phyloP scores from a whole-genome alignment of 2,113 vertebrate species.

The Oxyruncus cristatus region DNA sequence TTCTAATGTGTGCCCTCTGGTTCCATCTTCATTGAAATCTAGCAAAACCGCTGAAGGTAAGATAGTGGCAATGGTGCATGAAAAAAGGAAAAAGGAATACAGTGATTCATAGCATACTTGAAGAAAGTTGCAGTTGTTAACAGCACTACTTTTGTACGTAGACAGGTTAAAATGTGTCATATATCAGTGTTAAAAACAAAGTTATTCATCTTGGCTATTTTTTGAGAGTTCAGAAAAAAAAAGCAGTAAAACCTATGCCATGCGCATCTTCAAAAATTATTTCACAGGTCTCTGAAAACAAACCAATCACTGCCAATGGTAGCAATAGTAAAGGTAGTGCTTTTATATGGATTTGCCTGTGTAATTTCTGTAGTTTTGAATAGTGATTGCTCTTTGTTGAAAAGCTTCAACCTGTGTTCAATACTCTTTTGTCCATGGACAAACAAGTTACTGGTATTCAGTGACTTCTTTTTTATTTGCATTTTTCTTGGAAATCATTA shows the following conservation, averaged over 20 bases:
- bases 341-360: neutral
- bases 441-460: neutral
- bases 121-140: constrained; percentile 81
- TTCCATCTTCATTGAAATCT: constrained; percentile 82
- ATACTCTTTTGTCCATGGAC: neutral
- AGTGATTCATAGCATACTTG: constrained; percentile 78
- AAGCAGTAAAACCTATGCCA: constrained; percentile 37
- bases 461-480: neutral
- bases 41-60: constrained; percentile 86
- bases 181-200: constrained; percentile 75
- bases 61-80: constrained; percentile 86
- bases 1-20: constrained; percentile 85
- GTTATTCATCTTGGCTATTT: constrained; percentile 71
- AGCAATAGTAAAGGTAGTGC: constrained; percentile 2
- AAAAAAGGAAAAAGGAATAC: constrained; percentile 75
- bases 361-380: neutral
- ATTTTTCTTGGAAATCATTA: neutral
- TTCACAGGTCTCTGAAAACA: constrained; percentile 24
- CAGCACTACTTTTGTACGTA: constrained; percentile 73
- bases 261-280: constrained; percentile 48
- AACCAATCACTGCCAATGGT: neutral
- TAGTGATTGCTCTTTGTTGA: neutral
- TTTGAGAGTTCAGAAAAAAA: constrained; percentile 65
- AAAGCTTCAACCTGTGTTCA: constrained; percentile 15
- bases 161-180: constrained; percentile 79